Evolutionary conservation across 1,140 invertebrate genomes (phyloP).

Genomic region (Planococcus citri): DNA sequence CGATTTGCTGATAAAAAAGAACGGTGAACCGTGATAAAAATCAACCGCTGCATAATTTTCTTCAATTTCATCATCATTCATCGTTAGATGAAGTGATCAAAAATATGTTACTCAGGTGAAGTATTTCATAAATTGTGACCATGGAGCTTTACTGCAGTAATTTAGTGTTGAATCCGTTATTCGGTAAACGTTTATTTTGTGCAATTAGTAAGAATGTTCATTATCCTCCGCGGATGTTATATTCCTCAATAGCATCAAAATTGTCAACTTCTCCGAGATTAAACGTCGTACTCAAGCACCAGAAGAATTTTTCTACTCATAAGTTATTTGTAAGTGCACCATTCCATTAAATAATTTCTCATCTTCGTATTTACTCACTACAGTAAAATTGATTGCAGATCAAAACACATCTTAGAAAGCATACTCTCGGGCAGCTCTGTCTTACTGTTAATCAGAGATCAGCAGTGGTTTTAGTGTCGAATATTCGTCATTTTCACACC

Average conservation of each 20-base stretch:
- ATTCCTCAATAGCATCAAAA: not conserved
- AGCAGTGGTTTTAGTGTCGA: not conserved
- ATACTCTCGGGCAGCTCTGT: not conserved
- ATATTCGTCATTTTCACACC: not conserved
- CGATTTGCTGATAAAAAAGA: no score
- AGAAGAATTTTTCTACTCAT: not conserved
- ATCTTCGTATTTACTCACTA: not conserved
- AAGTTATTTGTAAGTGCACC: not conserved
- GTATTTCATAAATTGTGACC: no score
- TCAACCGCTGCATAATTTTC: no score
- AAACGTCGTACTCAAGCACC: not conserved
- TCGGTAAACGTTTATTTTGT: not conserved
- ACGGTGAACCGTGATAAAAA: no score
- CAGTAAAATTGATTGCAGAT: not conserved
- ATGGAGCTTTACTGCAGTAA: not conserved
- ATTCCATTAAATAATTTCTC: not conserved
- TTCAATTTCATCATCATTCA: no score
- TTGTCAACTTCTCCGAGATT: not conserved
- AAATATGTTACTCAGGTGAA: no score
- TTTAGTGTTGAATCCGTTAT: not conserved
- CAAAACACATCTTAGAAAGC: not conserved
- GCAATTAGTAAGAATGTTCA: not conserved
- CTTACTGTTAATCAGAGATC: not conserved
- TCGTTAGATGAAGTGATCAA: no score
- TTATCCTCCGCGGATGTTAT: not conserved